Evolutionary conservation across 1,140 invertebrate species (phyloP).

Genomic region (Drosophila bifasciata): DNA sequence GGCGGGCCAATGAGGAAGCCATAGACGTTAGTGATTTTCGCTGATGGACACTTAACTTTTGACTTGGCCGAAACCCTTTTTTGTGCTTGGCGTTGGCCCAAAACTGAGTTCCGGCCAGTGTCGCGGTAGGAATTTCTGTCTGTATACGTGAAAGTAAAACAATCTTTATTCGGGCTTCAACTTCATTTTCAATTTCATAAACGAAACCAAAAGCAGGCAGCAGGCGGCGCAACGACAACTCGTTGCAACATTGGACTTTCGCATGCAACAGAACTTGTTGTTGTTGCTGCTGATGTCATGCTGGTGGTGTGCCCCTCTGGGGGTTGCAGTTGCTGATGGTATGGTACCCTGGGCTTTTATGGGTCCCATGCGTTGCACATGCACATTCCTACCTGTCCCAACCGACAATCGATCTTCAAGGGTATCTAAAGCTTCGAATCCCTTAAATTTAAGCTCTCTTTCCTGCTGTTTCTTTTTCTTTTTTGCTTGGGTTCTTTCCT

Average conservation of each 20-base stretch:
- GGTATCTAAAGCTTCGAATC: neutral
- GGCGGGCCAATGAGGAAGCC: constrained; percentile 69
- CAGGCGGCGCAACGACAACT: neutral
- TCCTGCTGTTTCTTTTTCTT: constrained; percentile 30
- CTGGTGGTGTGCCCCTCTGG: neutral
- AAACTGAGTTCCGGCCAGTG: constrained; percentile 20
- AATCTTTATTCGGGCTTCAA: constrained; percentile 22
- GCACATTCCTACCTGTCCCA: no score
- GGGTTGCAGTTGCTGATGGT: no score
- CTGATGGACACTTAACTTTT: constrained; percentile 67
- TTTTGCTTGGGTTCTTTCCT: constrained; percentile 46
- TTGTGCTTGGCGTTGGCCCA: constrained; percentile 4
- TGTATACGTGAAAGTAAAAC: constrained; percentile 74
- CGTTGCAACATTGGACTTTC: constrained; percentile 41
- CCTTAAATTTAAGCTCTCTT: no score
- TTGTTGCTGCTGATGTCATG: constrained; percentile 15
- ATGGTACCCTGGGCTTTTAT: no score
- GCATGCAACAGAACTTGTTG: constrained; percentile 47
- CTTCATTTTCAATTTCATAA: constrained; percentile 71
- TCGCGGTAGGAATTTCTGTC: constrained; percentile 17
- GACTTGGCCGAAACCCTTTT: constrained; percentile 52
- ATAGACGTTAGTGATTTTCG: constrained; percentile 44
- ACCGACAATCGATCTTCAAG: no score
- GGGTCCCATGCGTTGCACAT: no score
- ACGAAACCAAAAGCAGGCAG: constrained; percentile 33